Percentiles rank a stretch among this genome's conserved stretches.
phyloP scores from a whole-genome alignment of 2,888 invertebrate genomes.

The Acanthosoma haemorrhoidale region DNA sequence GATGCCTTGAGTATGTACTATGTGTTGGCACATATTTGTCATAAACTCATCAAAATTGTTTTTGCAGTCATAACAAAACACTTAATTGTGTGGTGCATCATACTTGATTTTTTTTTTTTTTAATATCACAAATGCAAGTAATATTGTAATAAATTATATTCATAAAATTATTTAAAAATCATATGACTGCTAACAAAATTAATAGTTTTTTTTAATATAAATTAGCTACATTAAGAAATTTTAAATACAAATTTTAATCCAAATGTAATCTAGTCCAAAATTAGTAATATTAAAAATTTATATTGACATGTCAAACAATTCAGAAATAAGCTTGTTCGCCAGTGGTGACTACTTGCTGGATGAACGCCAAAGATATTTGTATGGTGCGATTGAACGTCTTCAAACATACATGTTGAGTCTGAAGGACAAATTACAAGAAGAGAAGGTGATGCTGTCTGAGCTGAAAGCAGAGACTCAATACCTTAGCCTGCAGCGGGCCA shows the following conservation, averaged over 20 bases:
- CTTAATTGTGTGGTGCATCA: too few species aligned
- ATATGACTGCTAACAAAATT: background rate
- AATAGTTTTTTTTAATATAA: background rate
- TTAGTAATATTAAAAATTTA: background rate
- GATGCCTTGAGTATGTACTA: too few species aligned
- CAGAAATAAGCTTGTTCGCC: background rate
- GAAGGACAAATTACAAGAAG: background rate
- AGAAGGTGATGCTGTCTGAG: background rate
- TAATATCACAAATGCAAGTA: too few species aligned
- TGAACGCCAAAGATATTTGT: background rate
- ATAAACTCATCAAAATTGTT: too few species aligned
- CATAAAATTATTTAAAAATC: background rate
- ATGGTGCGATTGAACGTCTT: background rate
- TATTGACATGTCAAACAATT: too few species aligned
- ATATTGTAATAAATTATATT: too few species aligned
- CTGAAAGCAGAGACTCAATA: background rate
- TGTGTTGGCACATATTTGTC: too few species aligned
- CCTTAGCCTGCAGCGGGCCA: background rate
- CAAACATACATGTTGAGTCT: background rate
- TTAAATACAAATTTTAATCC: background rate
- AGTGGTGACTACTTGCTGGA: slow-evolving; percentile 1
- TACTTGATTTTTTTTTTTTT: background rate
- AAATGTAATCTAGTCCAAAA: background rate
- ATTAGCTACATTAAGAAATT: background rate
- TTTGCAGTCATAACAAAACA: too few species aligned